phyloP scores from a whole-genome alignment of 2,797 vertebrate species.

The Acropternis orthonyx region DNA sequence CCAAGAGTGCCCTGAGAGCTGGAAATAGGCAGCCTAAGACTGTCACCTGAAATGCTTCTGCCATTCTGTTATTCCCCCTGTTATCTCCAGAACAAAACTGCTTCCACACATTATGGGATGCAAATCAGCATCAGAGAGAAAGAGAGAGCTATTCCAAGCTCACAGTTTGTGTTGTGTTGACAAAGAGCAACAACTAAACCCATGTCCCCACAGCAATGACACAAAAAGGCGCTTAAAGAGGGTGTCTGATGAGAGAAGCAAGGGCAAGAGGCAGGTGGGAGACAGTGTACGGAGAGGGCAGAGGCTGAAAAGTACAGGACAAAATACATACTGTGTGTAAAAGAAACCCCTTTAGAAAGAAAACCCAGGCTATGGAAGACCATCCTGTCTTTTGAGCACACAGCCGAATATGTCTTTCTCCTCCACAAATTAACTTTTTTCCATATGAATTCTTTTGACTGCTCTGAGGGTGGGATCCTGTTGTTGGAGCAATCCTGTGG shows the following conservation, averaged over 20 bases:
- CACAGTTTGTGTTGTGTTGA: neutral
- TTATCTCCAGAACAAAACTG: neutral
- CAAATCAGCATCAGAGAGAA: neutral
- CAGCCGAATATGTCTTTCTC: neutral
- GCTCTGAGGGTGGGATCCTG: neutral
- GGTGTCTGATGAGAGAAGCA: neutral
- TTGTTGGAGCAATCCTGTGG: neutral
- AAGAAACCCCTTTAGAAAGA: neutral
- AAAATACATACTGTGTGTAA: neutral
- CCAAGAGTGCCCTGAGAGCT: fast-evolving
- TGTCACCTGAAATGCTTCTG: neutral
- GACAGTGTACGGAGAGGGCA: neutral
- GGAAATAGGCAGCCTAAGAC: neutral
- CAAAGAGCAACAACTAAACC: neutral
- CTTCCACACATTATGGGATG: neutral
- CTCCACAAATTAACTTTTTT: neutral
- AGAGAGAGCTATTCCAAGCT: neutral
- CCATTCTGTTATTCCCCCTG: neutral
- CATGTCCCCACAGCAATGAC: neutral
- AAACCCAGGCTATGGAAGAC: neutral
- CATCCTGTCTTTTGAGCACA: neutral
- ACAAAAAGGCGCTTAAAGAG: neutral
- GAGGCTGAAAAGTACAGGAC: neutral
- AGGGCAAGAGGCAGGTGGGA: neutral
- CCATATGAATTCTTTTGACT: neutral